These are phyloP conservation scores for Drosophila lowei DNA, from an alignment of 1,140 invertebrate genomes.

Conservation along the genomic window DNA sequence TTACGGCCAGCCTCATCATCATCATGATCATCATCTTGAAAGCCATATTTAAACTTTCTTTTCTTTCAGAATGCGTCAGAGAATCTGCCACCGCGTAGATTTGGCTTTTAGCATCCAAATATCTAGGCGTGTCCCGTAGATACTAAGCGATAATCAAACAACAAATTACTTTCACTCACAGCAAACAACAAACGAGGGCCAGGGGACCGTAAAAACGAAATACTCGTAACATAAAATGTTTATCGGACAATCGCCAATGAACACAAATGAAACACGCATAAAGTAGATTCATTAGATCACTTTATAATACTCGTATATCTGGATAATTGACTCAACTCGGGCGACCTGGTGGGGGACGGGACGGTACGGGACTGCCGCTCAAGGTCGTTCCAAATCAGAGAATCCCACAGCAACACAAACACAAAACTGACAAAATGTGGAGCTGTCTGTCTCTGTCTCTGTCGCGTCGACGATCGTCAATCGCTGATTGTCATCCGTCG, in stretches of 20 bases:
- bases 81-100: conserved; percentile 35
- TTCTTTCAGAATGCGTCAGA: conserved; percentile 39
- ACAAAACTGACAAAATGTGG: conserved; percentile 51
- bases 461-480: conserved; percentile 22
- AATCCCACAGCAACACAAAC: conserved; percentile 21
- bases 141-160: conserved; percentile 37
- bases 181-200: conserved; percentile 22
- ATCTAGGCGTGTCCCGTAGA: conserved; percentile 46
- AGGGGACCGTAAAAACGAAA: conserved; percentile 51
- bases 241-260: conserved; percentile 55
- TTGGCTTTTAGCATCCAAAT: conserved; percentile 54
- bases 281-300: conserved; percentile 63
- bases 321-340: conserved; percentile 49
- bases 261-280: conserved; percentile 45
- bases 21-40: conserved; percentile 18
- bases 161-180: conserved; percentile 76
- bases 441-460: conserved; percentile 16
- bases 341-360: neutral
- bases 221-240: conserved; percentile 63
- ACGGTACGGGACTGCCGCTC: conserved; percentile 36
- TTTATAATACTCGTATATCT: conserved; percentile 43
- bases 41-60: conserved; percentile 64
- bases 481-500: conserved; percentile 42
- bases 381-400: conserved; percentile 73
- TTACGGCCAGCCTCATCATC: conserved; percentile 18